Conservation (phyloP, 2,113 vertebrate species). For the Meleagris gallopavo region DNA sequence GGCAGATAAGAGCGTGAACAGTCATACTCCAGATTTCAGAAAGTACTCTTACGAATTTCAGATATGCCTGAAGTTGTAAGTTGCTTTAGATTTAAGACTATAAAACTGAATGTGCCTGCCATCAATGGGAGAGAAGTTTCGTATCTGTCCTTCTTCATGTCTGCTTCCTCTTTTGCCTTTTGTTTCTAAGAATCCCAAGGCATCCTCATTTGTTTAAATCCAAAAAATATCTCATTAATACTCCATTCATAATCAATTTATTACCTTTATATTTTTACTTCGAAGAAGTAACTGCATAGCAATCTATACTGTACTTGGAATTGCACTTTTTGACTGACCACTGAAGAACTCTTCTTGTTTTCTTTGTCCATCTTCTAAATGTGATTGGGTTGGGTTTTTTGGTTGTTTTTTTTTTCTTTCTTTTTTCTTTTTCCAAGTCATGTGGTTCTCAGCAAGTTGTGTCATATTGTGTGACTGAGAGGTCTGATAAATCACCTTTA, state of each 20-base stretch:
- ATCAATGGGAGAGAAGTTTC: background rate
- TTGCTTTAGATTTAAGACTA: background rate
- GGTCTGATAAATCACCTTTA: conserved; percentile 30
- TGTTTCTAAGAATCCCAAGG: background rate
- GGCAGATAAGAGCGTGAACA: background rate
- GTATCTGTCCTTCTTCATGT: background rate
- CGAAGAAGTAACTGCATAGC: background rate
- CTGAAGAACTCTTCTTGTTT: conserved; percentile 74
- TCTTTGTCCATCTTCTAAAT: conserved; percentile 66
- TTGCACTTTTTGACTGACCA: conserved; percentile 75
- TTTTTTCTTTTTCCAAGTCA: conserved; percentile 13
- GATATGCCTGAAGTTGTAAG: background rate
- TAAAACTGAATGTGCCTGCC: background rate
- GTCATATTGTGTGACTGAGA: background rate
- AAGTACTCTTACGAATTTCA: background rate
- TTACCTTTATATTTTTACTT: background rate
- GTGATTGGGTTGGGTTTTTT: background rate
- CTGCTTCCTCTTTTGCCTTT: conserved; percentile 7
- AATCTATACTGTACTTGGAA: background rate
- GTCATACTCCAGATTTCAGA: background rate
- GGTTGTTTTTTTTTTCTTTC: background rate
- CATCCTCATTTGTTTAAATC: conserved; percentile 3
- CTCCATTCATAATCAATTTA: background rate
- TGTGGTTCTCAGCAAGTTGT: conserved; percentile 30
- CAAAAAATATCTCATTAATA: background rate